These are phyloP conservation scores for Cnemophilus loriae DNA, from an alignment of 2,113 vertebrate species.

Conservation along the genomic window DNA sequence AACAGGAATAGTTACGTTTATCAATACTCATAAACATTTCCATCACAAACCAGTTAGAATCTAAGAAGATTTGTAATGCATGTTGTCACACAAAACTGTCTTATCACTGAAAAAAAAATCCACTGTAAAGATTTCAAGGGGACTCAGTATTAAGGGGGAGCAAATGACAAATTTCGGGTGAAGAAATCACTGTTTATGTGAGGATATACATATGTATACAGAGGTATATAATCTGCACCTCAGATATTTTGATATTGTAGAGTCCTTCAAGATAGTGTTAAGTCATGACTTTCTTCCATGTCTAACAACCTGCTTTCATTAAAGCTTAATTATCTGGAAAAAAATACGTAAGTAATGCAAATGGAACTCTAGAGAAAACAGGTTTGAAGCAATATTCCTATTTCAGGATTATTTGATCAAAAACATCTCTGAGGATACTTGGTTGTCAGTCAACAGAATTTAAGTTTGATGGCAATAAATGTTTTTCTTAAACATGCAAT, in stretches of 20 bases:
- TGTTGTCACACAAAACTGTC: not conserved
- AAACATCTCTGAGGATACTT: constrained; percentile 7
- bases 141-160: not conserved
- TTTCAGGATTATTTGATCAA: not conserved
- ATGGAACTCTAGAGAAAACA: not conserved
- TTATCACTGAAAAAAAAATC: not conserved
- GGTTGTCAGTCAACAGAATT: not conserved
- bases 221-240: not conserved
- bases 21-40: not conserved
- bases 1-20: not conserved
- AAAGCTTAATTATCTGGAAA: constrained; percentile 17
- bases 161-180: not conserved
- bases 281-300: not conserved
- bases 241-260: not conserved
- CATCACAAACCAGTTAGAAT: not conserved
- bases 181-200: not conserved
- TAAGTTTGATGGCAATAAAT: not conserved
- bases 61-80: not conserved
- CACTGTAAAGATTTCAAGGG: not conserved
- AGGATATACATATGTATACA: not conserved
- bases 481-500: constrained; percentile 8
- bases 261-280: not conserved
- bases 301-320: not conserved
- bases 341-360: not conserved
- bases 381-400: not conserved